Conservation (phyloP, 1,140 invertebrate genomes). For the Bombus confusus region DNA sequence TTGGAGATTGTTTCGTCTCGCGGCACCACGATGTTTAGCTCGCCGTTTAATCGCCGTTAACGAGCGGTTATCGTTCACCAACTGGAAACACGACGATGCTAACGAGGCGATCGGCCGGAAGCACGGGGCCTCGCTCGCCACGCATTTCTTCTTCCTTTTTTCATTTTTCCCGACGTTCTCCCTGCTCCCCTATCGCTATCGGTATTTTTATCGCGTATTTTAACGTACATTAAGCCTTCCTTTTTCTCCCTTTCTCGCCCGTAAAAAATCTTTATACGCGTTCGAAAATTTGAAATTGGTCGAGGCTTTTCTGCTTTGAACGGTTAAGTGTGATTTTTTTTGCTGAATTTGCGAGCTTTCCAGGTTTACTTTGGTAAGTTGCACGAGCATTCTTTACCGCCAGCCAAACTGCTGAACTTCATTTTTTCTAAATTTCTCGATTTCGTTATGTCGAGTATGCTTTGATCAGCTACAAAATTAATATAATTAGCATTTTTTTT, state of each 20-base stretch:
- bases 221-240: not conserved
- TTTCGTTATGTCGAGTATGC: too few species aligned
- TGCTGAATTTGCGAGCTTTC: too few species aligned
- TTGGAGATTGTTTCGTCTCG: conserved; percentile 79
- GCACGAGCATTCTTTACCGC: too few species aligned
- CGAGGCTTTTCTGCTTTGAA: too few species aligned
- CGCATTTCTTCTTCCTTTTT: conserved; percentile 39
- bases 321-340: too few species aligned
- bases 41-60: conserved; percentile 79
- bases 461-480: too few species aligned
- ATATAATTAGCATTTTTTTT: too few species aligned
- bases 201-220: not conserved
- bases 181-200: not conserved
- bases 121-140: conserved; percentile 56
- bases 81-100: conserved; percentile 77
- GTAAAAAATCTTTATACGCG: too few species aligned
- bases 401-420: too few species aligned
- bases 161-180: not conserved
- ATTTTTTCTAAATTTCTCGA: too few species aligned
- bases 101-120: conserved; percentile 76
- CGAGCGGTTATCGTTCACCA: conserved; percentile 79
- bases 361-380: too few species aligned
- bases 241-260: not conserved
- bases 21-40: conserved; percentile 76
- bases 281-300: too few species aligned